Evolutionary conservation across 2,888 invertebrate species (phyloP).

Genomic region (Masnerella sp.): DNA sequence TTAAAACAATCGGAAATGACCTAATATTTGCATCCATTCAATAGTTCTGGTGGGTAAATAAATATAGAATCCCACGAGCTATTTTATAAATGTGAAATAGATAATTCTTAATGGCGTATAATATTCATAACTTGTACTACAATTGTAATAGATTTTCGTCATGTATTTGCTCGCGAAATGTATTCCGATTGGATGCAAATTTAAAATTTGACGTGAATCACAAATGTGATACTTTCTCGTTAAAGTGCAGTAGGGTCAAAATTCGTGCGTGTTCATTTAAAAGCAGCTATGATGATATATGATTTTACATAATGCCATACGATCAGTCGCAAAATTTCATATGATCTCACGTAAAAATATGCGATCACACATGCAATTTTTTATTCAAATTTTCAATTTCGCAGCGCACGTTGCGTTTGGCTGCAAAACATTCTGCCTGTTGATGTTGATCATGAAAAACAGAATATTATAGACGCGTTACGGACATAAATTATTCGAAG

Average conservation of each 20-base stretch:
- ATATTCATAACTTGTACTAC: not conserved
- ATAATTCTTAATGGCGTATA: not conserved
- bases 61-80: no score
- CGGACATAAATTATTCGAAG: constrained; percentile 34
- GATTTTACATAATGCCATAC: constrained; percentile 49
- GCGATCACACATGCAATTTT: constrained; percentile 36
- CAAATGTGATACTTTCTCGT: constrained; percentile 35
- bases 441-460: constrained; percentile 37
- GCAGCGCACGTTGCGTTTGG: constrained; percentile 21
- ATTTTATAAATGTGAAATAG: constrained; percentile 11
- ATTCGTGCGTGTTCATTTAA: constrained; percentile 34
- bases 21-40: no score
- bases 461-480: constrained; percentile 35
- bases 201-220: constrained; percentile 37
- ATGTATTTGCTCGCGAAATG: constrained; percentile 2
- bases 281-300: constrained; percentile 45
- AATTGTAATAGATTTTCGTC: no score
- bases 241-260: constrained; percentile 26
- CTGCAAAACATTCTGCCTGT: constrained; percentile 28
- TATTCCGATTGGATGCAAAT: constrained; percentile 9
- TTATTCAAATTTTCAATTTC: constrained; percentile 53
- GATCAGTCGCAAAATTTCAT: constrained; percentile 38
- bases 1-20: no score
- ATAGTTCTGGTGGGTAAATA: no score
- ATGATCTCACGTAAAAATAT: constrained; percentile 42